Evolutionary conservation across 2,113 vertebrate species (phyloP).

Genomic region (Felis catus): F.catus_Fca126_mat1.0 CM031423.1:38889001-38889500

Average conservation of each 20-base stretch:
- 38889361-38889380: not conserved
- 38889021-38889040: not conserved
- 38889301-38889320: not conserved
- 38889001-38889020: not conserved
- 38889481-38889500: too few relatives aligned
- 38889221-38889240: not conserved
- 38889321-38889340: not conserved
- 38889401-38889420: not conserved
- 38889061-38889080: not conserved
- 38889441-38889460: not conserved
- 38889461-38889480: not conserved
- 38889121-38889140: not conserved
- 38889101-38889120: not conserved
- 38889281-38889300: not conserved
- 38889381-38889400: not conserved
- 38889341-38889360: not conserved
- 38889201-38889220: not conserved
- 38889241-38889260: not conserved
- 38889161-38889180: not conserved
- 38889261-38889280: not conserved
- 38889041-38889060: not conserved
- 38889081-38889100: not conserved
- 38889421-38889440: not conserved
- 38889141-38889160: not conserved
- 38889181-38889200: not conserved